Conservation (phyloP, 2,888 invertebrate genomes). For the Drosophila parthenogenetica region DNA sequence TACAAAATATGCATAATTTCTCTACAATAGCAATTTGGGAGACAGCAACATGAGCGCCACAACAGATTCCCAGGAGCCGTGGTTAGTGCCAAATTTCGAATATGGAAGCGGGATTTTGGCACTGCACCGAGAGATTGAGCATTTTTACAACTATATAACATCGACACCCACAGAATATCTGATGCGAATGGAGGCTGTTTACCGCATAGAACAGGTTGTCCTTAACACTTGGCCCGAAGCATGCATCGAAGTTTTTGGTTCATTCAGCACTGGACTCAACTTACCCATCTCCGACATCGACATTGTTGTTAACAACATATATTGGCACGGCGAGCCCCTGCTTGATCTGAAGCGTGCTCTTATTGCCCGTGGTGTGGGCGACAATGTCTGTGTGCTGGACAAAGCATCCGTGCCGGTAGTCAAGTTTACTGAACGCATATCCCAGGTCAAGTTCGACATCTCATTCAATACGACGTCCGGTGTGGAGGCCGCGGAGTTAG, state of each 20-base stretch:
- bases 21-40: background rate
- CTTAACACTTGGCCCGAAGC: constrained; percentile 55
- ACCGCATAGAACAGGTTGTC: constrained; percentile 52
- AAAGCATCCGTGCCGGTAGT: constrained; percentile 69
- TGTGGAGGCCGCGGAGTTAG: constrained; percentile 60
- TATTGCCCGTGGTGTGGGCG: constrained; percentile 41
- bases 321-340: constrained; percentile 39
- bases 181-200: constrained; percentile 54
- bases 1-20: background rate
- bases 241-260: constrained; percentile 59
- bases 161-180: constrained; percentile 51
- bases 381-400: constrained; percentile 54
- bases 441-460: constrained; percentile 64
- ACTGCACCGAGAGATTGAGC: constrained; percentile 65
- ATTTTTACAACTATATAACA: constrained; percentile 61
- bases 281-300: constrained; percentile 66
- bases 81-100: constrained; percentile 40
- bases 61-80: constrained; percentile 40
- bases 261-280: constrained; percentile 62
- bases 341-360: constrained; percentile 45
- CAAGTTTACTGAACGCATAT: constrained; percentile 64
- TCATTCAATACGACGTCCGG: constrained; percentile 65
- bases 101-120: constrained; percentile 58
- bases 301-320: constrained; percentile 46
- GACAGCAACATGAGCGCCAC: constrained; percentile 32